Percentiles rank a stretch among this genome's conserved stretches.
Conservation (phyloP, 2,797 vertebrate species). For the Ctenosaura bakeri region DNA sequence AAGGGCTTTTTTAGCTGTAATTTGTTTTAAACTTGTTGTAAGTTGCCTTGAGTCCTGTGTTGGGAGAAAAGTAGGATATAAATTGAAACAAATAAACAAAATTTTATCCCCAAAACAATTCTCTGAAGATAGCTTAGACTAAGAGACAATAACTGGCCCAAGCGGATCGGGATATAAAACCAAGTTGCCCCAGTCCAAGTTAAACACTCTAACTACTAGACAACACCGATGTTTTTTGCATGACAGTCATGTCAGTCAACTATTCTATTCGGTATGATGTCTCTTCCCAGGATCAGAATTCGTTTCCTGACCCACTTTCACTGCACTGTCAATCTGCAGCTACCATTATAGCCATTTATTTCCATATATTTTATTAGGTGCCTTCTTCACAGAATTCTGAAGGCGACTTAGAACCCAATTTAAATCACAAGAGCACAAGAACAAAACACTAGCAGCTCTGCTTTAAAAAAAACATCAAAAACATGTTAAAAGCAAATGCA, state of each 20-base stretch:
- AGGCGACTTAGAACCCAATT: neutral
- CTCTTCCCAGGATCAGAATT: neutral
- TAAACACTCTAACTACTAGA: neutral
- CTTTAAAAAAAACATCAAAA: neutral
- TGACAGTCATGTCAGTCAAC: neutral
- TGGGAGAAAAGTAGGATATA: no score
- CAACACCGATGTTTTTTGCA: neutral
- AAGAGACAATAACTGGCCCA: neutral
- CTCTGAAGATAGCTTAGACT: neutral
- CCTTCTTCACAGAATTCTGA: neutral
- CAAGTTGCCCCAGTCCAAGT: neutral
- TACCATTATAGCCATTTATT: neutral
- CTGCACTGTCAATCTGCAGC: neutral
- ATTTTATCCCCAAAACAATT: neutral
- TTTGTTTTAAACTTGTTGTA: no score
- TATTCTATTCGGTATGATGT: neutral
- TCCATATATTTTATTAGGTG: neutral
- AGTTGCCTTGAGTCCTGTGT: no score
- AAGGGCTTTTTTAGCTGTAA: no score
- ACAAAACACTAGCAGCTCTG: neutral
- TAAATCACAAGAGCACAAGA: neutral
- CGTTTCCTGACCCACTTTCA: neutral
- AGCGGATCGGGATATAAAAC: neutral
- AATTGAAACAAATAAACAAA: no score
- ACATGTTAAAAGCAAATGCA: neutral